Base-by-base conservation (phyloP, 1,140 invertebrate species). In the Orius insidiosus region DNA sequence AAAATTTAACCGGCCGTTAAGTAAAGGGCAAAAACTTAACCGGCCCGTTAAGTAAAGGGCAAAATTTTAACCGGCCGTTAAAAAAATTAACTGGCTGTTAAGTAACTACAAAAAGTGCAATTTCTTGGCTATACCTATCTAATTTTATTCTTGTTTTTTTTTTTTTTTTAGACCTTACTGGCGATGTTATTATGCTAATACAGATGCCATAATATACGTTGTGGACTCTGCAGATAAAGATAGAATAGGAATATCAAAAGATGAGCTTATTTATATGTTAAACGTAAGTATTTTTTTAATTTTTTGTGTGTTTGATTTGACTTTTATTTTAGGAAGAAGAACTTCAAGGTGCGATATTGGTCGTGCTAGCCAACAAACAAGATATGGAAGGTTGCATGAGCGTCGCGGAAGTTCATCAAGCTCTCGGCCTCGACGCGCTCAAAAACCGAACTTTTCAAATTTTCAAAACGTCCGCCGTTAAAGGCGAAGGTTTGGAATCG, bases 121-220 rank as follows among this genome's bases (percentile, higher is more conserved):
- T n/a, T n/a, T n/a, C n/a, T n/a, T n/a, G n/a, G n/a, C n/a, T n/a
- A n/a, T n/a, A n/a, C n/a, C n/a, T n/a, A n/a, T n/a, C n/a, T n/a
- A n/a, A n/a, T n/a, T n/a, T n/a, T n/a, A n/a, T n/a, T n/a, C n/a
- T n/a, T n/a, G n/a, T n/a, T n/a, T n/a, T 33, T 15, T 46, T 48
- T 48, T 50, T 54, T 46, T 51, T 77, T 75, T 48, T 64, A 88
- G 93, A 68, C 95, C 95, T 10, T 99, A 99, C 60, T 99, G 95
- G 95, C 75, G 95, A 66, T 98, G 95, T 75, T 99, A 99, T 66
- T 99, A 96, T 67, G 93, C 92, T 45, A 99, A 98, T 66, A 98
- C 95, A 62, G 95, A 98, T 74, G 95, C 95, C 58, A 96, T 99
- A 59, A 96, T 99, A 58, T 99, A 98, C 69, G 95, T 99, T 33